Evolutionary conservation across 2,797 vertebrate genomes (phyloP), one percentile per base, ranked within the genome.

Genomic region (Onychomys arenicola): DNA sequence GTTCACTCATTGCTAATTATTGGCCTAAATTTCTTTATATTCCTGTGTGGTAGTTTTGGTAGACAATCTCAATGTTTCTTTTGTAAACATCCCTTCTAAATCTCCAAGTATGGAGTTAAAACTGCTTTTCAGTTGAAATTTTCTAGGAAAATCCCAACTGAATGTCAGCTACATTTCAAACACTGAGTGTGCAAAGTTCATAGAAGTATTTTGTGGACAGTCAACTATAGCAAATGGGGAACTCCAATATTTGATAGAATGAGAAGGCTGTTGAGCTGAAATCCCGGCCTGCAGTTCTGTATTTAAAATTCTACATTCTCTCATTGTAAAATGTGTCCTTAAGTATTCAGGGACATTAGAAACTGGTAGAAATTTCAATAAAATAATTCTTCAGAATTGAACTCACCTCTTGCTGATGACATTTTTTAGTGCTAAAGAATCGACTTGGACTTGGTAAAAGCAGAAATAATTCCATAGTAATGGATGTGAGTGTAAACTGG

Each of bases 51-150:
- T 55, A 71, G 27, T 92, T 85, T 75, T 61, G 49, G 80, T 29
- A 4, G 37, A 43, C 93, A 81, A 89, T 49, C 17, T 13, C 9
- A 49, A 14, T 75, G 9, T 65, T 27, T 5, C 4, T 90, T 96
- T 81, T 67, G 63, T 67, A 69, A 49, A 67, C 32, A 67, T 86
- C 32, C 57, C 6, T 92, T 95, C 59, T 81, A 81, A 93, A 71
- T 73, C 89, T 49, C 95, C 11, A 78, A 88, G 6, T 40, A 37
- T 90, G 27, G 37, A 63, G 29, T 95, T 78, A 40, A 83, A 94
- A 82, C 55, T 83, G 61, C 3, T 63, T 87, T 93, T 92, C 59
- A 61, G 46, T 14, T 93, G 63, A 34, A 65, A 17, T 25, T 63
- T 90, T 97, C 37, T 40, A 46, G 65, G 59, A 75, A 92, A 91